phyloP scores from a whole-genome alignment of 2,888 invertebrate species.

The Pogonocherus hispidulus region DNA sequence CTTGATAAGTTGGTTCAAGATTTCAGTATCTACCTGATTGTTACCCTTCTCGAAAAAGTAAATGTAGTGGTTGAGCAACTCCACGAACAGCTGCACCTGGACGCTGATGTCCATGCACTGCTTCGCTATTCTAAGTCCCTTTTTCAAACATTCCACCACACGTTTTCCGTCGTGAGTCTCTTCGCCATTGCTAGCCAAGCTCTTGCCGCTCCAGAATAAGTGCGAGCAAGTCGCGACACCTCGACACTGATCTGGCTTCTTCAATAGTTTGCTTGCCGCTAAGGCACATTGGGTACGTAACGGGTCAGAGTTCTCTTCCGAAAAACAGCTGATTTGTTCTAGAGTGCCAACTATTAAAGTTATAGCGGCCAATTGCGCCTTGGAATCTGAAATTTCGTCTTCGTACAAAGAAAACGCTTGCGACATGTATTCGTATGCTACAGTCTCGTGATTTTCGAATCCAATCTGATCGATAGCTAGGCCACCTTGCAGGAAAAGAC shows the following conservation, averaged over 20 bases:
- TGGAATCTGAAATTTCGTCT: slow-evolving; percentile 98
- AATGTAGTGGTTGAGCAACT: slow-evolving; percentile 93
- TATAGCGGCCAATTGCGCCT: slow-evolving; percentile 96
- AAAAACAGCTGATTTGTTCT: slow-evolving; percentile 94
- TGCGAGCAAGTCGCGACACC: slow-evolving; percentile 95
- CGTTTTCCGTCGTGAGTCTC: slow-evolving; percentile 91
- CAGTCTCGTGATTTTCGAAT: slow-evolving; percentile 95
- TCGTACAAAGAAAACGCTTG: slow-evolving; percentile 97
- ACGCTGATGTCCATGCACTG: slow-evolving; percentile 98
- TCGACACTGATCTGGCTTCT: slow-evolving; percentile 98
- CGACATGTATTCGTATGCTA: slow-evolving; percentile 98
- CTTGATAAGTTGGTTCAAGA: slow-evolving; percentile 78
- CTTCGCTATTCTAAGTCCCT: slow-evolving; percentile 95
- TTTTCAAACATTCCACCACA: slow-evolving; percentile 95
- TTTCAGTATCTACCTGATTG: slow-evolving; percentile 64
- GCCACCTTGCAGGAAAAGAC: slow-evolving; percentile 96
- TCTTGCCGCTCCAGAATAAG: slow-evolving; percentile 95
- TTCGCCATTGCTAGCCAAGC: slow-evolving; percentile 64
- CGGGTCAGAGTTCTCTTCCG: slow-evolving; percentile 97
- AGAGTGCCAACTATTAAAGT: slow-evolving; percentile 96
- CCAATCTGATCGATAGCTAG: slow-evolving; percentile 91
- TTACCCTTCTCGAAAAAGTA: slow-evolving; percentile 91
- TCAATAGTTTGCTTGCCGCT: slow-evolving; percentile 91
- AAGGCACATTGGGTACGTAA: slow-evolving; percentile 95
- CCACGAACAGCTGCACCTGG: slow-evolving; percentile 96